Evolutionary conservation across 2,797 vertebrate genomes (phyloP).

Genomic region (Takifugu rubripes): DNA sequence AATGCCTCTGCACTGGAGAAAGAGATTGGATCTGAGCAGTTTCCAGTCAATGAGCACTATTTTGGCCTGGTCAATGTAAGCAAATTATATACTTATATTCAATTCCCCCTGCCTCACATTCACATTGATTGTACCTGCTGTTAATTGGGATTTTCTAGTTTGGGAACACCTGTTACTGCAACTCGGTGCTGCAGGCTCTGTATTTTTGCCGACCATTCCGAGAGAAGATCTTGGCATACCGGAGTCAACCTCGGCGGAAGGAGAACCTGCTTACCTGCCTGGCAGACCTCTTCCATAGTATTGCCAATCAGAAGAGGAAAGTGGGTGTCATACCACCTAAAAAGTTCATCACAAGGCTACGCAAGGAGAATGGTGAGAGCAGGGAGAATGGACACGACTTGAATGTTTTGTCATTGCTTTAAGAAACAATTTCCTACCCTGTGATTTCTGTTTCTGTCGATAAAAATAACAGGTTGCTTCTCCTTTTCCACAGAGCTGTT

Average conservation of each 20-base stretch:
- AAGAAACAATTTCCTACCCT: neutral
- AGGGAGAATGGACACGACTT: neutral
- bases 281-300: conserved; percentile 96
- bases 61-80: conserved; percentile 86
- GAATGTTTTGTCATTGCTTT: neutral
- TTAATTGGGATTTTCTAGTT: conserved; percentile 74
- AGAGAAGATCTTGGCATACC: conserved; percentile 95
- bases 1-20: conserved; percentile 90
- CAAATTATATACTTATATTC: conserved; percentile 3
- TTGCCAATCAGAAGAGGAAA: conserved; percentile 97
- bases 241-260: conserved; percentile 94
- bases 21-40: conserved; percentile 89
- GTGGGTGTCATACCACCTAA: conserved; percentile 98
- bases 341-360: conserved; percentile 95
- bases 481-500: conserved; percentile 83
- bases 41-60: conserved; percentile 87
- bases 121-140: neutral
- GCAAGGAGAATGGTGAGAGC: conserved; percentile 92
- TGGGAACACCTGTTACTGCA: conserved; percentile 98
- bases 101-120: neutral
- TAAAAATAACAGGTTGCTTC: conserved; percentile 6
- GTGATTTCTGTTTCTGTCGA: neutral
- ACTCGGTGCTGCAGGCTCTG: conserved; percentile 95
- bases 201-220: conserved; percentile 97
- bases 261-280: conserved; percentile 96